Conservation (phyloP, 2,888 invertebrate genomes). For the Lasioglossum figueresi region DNA sequence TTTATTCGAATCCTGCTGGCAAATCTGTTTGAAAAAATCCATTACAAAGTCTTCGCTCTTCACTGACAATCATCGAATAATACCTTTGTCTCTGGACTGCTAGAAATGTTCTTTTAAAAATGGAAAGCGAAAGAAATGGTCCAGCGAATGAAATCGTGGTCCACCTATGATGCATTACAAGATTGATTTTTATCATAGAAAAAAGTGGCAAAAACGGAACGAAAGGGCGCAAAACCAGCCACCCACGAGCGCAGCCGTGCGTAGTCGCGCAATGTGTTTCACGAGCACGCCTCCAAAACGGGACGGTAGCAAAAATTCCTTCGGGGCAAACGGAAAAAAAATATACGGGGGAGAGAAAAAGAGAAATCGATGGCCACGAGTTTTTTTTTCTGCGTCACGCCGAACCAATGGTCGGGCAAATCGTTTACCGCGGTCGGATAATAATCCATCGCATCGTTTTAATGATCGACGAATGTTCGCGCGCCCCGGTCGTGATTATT, state of each 20-base stretch:
- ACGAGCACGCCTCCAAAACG: constrained; percentile 46
- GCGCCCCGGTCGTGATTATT: background rate
- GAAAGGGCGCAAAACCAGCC: background rate
- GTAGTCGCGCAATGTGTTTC: constrained; percentile 33
- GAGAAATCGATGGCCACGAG: constrained; percentile 3
- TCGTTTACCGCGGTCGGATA: constrained; percentile 51
- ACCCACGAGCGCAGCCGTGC: background rate
- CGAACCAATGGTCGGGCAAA: constrained; percentile 30
- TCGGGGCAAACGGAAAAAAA: constrained; percentile 22
- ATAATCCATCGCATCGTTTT: constrained; percentile 57
- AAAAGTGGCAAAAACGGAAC: background rate
- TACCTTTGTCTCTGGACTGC: too few species aligned
- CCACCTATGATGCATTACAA: background rate
- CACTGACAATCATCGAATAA: too few species aligned
- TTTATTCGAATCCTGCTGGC: background rate
- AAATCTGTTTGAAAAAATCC: background rate
- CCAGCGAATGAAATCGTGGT: background rate
- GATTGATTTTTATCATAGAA: background rate
- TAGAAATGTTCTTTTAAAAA: too few species aligned
- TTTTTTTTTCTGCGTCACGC: constrained; percentile 27
- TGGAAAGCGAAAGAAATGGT: background rate
- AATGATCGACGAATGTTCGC: constrained; percentile 45
- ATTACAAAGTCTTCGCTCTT: background rate
- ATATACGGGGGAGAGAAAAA: background rate
- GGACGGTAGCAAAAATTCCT: constrained; percentile 49